Evolutionary conservation across 2,888 invertebrate genomes (phyloP), one percentile per base, ranked within the genome.

Genomic region (Branchipolynoe longqiensis): DNA sequence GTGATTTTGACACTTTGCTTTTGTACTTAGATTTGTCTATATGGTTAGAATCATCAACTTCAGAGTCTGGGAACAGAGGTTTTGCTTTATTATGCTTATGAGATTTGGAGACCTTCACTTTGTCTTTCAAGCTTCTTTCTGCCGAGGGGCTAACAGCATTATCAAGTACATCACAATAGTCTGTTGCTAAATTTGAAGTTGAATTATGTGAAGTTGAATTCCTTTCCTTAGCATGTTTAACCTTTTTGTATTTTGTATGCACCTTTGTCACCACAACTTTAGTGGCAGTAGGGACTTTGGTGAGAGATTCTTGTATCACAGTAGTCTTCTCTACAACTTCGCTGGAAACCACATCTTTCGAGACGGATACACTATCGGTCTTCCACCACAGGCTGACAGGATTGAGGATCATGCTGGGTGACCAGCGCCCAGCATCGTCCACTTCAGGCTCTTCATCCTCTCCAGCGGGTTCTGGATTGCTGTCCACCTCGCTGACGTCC

Each of bases 341-440:
- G 25, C 62, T 62, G 25, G 6, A 31, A 1, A 14, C 62, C 31
- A 25, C n/a, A 62, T 25, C 31, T 4, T 62, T n/a, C 31, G 25
- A 31, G 62, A 31, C 62, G 22, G 8, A 38, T 12, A 22, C 18
- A 38, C 36, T 36, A 3, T 69, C 36, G 12, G 36, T 14, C 33
- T 69, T 33, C 69, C 69, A 69, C 69, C 69, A 69, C 36, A 69
- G 38, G 38, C 36, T 69, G 14, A 38, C 69, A 22, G 69, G 69
- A 18, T 69, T 69, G 14, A 69, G 38, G 38, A 69, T 69, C 69
- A 69, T 69, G n/a, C 69, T 69, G 1, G 69, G 69, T 22, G 69
- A 69, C 69, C 69, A 69, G n/a, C 69, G 69, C 8, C 69, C 69
- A 22, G 8, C 48, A 8, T 48, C 48, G 8, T 8, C 48, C 18